Base-by-base conservation (phyloP, 2,888 invertebrate species). In the Ormyrus thymus region DNA sequence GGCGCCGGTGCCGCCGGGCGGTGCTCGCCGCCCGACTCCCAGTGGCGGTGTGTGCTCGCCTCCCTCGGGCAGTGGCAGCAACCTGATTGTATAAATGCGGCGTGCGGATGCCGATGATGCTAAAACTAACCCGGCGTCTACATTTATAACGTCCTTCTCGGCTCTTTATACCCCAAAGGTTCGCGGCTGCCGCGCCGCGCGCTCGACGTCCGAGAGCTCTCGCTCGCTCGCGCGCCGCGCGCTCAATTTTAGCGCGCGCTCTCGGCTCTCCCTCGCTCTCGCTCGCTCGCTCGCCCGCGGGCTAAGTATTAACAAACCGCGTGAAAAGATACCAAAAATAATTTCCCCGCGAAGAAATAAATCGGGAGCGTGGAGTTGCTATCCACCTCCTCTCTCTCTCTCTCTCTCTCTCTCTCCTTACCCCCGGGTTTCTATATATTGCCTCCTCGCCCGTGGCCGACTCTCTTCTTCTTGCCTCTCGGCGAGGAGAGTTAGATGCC, bases 271-370 rank as follows among this genome's bases (percentile, higher is more conserved):
- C n/a, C n/a, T n/a, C n/a, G n/a, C n/a, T n/a, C n/a, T 68, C 66
- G 53, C 78, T 75, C 79, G 82, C 82, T 81, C 79, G 83, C 68
- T 56, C 29, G 55, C 45, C 53, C 69, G 73, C 53, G 70, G 61
- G 81, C 58, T 79, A 83, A 83, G 87, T 86, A 87, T 88, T 86
- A 88, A 87, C 85, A 87, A 88, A 88, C 86, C 85, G 86, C 86
- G 87, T 84, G 87, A 89, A 89, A 89, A 89, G 89, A 88, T 87
- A 88, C 88, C 89, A 89, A 89, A 89, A 89, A 89, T 89, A 89
- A 89, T 89, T 87, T 84, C 86, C 86, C 84, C 87, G 88, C 84
- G 87, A 87, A 86, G 88, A 87, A 89, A 89, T 87, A 88, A 89
- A 88, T 88, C 86, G 87, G 85, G 85, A 85, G 82, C 66, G 78